Evolutionary conservation across 2,113 vertebrate genomes (phyloP).

Genomic region (Lasiurus borealis): DNA sequence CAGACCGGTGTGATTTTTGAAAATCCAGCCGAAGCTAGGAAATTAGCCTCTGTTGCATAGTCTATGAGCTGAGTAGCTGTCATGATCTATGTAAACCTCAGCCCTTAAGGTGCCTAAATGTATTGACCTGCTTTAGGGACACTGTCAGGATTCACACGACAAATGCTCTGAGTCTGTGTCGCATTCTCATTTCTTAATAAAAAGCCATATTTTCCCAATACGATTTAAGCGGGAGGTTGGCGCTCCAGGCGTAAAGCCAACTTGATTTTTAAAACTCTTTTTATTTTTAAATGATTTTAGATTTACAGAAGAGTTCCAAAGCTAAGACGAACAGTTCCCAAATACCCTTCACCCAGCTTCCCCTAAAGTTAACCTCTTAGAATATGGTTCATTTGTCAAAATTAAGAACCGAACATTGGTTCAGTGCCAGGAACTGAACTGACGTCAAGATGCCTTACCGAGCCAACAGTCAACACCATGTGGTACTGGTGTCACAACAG

Average conservation of each 20-base stretch:
- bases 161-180: background rate
- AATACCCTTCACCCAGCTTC: background rate
- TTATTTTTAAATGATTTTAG: background rate
- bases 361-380: background rate
- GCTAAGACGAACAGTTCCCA: background rate
- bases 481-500: background rate
- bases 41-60: background rate
- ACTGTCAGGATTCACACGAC: accelerated
- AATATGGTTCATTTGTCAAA: background rate
- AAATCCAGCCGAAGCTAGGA: background rate
- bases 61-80: accelerated
- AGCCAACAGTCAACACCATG: background rate
- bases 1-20: background rate
- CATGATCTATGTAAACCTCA: accelerated
- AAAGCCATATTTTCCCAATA: background rate
- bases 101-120: accelerated
- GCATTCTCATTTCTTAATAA: background rate
- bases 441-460: background rate
- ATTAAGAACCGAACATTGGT: background rate
- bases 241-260: background rate
- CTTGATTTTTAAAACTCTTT: background rate
- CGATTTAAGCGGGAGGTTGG: background rate
- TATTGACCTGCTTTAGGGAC: background rate
- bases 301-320: background rate
- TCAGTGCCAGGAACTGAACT: accelerated